Base-by-base conservation (phyloP, 2,113 vertebrate species). In the Phylloscopus whistleri region DNA sequence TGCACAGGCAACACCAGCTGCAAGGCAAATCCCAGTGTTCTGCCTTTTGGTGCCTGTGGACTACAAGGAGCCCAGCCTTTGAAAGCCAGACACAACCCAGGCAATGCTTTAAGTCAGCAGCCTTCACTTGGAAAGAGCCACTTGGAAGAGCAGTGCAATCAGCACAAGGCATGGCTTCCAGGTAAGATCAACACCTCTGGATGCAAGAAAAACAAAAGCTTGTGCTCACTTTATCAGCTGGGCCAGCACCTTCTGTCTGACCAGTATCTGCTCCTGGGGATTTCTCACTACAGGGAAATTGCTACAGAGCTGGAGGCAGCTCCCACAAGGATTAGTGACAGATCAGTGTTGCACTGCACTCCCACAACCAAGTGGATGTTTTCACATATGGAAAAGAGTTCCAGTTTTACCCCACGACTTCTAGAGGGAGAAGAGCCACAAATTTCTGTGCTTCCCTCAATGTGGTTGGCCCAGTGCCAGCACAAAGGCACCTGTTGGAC, bases 231-330 rank as follows among this genome's bases (percentile, higher is more conserved):
- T 62, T 0, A 73, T 33, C 43, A 82, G 74, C 77, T n/a, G 58
- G 35, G 56, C 37, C 10, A 2, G 19, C 41, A 62, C 4, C 73
- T 68, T 75, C 72, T 78, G 21, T 56, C 39, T 39, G 66, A 55
- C 35, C 19, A 0, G 1, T 2, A 20, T 11, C 35, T 33, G 16
- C 2, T 28, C 67, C 64, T 6, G 49, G 56, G 68, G 27, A 60
- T 62, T 75, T 68, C 63, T 55, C 60, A 20, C 26, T 85, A 49
- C 10, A 82, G 52, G 3, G 58, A 0, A 37, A 67, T 3, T 24
- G 16, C 60, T 28, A 1, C 0, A 0, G 72, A 87, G 74, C 44
- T 44, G 39, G 24, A 33, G 26, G 44, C 49, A 39, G 51, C 43
- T 85, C 78, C 63, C 7, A 1, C 15, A 3, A 12, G 48, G 18